Base-by-base conservation (phyloP, 2,797 vertebrate species). In the Craterocephalus amniculus region DNA sequence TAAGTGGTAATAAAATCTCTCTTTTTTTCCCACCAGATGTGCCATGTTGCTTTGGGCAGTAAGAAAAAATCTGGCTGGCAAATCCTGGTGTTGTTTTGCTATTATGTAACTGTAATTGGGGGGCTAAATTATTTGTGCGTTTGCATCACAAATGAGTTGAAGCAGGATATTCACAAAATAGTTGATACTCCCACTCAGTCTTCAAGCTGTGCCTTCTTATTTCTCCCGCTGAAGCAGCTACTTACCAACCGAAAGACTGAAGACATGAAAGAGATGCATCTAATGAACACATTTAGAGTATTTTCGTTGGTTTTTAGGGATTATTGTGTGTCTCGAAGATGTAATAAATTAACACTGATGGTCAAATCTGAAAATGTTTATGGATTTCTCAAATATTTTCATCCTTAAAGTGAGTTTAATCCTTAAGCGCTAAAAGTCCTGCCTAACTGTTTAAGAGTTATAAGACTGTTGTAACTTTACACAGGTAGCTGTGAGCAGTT, bases 121-220 rank as follows among this genome's bases (percentile, higher is more conserved):
- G 60, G 72, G 60, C 61, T 54, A n/a, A 51, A 74, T 74, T 24
- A 27, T 74, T 81, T 70, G 72, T 54, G 66, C 83, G 76, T 65
- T 58, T 74, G 68, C 59, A 76, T 73, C 72, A 29, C 66, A 80
- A 66, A 82, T 77, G 40, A 80, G 72, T 76, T 64, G 62, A 74
- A 86, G 74, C 75, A 74, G 70, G 72, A 80, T 80, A 59, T 79
- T 77, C 35, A 8, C 58, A 72, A 56, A 85, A 83, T 76, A 63
- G 69, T 71, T 81, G 34, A 74, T n/a, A 63, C 75, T 38, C 80
- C 85, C 77, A 89, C 83, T 83, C 76, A 67, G 63, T 80, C 68
- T 73, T 76, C 74, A 74, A 67, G 64, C 67, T 20, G 59, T 59
- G 29, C 38, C 27, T 20, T 75, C 74, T 68, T 63, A 64, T 79